Conservation (phyloP, 2,113 vertebrate genomes). For the Periophthalmodon schlosseri region DNA sequence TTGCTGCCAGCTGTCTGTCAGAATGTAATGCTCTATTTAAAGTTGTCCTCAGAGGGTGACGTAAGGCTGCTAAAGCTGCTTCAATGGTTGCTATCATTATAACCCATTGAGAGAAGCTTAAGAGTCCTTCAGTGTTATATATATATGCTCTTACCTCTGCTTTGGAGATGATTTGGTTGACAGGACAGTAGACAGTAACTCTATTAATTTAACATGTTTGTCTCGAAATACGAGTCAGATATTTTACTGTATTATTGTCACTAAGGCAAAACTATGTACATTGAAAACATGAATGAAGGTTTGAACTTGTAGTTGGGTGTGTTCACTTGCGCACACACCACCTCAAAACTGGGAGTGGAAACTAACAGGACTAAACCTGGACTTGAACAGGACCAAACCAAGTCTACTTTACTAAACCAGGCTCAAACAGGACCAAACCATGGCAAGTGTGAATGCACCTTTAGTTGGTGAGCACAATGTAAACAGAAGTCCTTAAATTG, state of each 20-base stretch:
- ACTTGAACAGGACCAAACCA: background rate
- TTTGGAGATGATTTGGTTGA: no score
- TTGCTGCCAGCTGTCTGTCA: constrained; percentile 42
- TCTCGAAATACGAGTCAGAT: no score
- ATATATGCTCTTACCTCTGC: no score
- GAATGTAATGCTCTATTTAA: constrained; percentile 44
- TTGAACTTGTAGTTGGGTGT: no score
- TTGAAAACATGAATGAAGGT: no score
- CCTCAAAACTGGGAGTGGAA: background rate
- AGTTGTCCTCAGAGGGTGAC: background rate
- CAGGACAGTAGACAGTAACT: no score
- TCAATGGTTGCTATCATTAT: constrained; percentile 9
- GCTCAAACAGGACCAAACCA: background rate
- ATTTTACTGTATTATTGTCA: no score
- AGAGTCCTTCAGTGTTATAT: background rate
- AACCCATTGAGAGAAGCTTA: background rate
- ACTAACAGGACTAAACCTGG: background rate
- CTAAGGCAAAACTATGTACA: no score
- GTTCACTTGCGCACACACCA: no score
- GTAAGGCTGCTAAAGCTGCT: constrained; percentile 21
- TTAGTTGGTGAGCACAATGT: background rate
- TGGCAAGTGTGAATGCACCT: background rate
- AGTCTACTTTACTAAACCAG: background rate
- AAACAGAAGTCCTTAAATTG: background rate
- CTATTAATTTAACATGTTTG: no score